phyloP scores from a whole-genome alignment of 2,113 vertebrate genomes.

The Gallinago media region DNA sequence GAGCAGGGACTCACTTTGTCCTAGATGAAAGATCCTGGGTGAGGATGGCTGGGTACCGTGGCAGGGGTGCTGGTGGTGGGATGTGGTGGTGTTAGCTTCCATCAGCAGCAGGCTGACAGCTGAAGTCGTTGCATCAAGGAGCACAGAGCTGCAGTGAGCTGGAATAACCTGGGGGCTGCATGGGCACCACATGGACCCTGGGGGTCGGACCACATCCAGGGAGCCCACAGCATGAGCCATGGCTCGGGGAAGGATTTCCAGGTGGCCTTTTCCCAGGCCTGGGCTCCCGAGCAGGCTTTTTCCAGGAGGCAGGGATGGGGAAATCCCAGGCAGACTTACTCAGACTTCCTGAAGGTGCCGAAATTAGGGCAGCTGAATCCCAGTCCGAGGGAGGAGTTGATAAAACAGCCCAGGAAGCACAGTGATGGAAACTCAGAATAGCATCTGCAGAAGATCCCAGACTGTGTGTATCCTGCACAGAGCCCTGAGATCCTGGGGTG shows the following conservation, averaged over 20 bases:
- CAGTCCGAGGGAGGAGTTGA: not conserved
- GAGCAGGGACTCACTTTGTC: not conserved
- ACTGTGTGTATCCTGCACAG: fast-evolving
- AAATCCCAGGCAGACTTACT: slow-evolving; percentile 13
- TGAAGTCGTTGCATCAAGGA: not conserved
- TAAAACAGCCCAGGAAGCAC: not conserved
- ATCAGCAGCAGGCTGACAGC: not conserved
- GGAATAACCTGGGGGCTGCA: not conserved
- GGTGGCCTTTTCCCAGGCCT: not conserved
- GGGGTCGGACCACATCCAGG: not conserved
- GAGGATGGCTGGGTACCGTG: not conserved
- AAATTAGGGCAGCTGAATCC: not conserved
- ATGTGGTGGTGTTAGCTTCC: not conserved
- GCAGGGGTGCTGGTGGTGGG: not conserved
- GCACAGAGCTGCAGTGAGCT: not conserved
- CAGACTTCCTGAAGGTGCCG: not conserved
- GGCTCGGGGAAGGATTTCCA: not conserved
- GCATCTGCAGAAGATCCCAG: not conserved
- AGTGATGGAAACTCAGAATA: not conserved
- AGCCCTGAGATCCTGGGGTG: not conserved
- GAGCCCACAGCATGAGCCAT: not conserved
- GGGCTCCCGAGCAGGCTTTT: not conserved
- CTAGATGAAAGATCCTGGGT: not conserved
- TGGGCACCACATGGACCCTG: not conserved
- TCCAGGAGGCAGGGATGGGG: not conserved